These are phyloP conservation scores for Centropyge bicolor DNA, from an alignment of 2,797 vertebrate species.

Conservation along the genomic window DNA sequence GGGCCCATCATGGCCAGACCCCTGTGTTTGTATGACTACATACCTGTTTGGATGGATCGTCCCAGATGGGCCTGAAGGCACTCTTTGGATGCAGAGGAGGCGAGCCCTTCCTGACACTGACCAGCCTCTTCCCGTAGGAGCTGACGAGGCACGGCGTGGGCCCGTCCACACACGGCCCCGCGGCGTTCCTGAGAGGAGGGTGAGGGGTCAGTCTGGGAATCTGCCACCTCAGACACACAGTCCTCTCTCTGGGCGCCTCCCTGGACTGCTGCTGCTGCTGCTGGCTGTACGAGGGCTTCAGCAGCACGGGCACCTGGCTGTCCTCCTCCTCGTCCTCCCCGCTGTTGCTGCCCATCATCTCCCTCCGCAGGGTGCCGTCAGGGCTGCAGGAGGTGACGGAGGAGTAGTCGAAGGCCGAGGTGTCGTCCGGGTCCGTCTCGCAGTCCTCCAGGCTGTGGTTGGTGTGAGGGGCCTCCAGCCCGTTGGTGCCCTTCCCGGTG, in stretches of 20 bases:
- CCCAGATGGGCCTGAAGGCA: slow-evolving; percentile 86
- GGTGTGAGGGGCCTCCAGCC: slow-evolving; percentile 21
- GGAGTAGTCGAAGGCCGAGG: slow-evolving; percentile 86
- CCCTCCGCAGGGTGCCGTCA: slow-evolving; percentile 77
- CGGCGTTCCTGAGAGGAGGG: slow-evolving; percentile 64
- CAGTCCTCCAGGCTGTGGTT: slow-evolving; percentile 51
- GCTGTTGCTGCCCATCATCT: slow-evolving; percentile 53
- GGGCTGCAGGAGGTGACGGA: slow-evolving; percentile 86
- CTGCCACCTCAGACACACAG: slow-evolving; percentile 85
- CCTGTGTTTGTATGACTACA: background rate
- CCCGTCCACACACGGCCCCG: slow-evolving; percentile 33
- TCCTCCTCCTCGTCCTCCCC: slow-evolving; percentile 80
- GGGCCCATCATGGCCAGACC: background rate
- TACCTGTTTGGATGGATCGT: slow-evolving; percentile 83
- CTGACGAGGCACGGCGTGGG: slow-evolving; percentile 59
- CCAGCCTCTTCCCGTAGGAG: slow-evolving; percentile 73
- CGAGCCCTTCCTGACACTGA: slow-evolving; percentile 74
- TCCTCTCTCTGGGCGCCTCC: slow-evolving; percentile 72
- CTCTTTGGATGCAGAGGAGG: slow-evolving; percentile 78
- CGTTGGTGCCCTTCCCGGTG: slow-evolving; percentile 44
- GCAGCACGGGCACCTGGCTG: slow-evolving; percentile 85
- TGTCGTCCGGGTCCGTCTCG: slow-evolving; percentile 81
- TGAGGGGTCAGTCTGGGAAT: slow-evolving; percentile 83
- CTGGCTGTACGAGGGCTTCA: slow-evolving; percentile 81
- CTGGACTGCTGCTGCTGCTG: slow-evolving; percentile 51